These are phyloP conservation scores for Drosophila eohydei DNA, from an alignment of 2,888 invertebrate species.

Conservation along the genomic window DNA sequence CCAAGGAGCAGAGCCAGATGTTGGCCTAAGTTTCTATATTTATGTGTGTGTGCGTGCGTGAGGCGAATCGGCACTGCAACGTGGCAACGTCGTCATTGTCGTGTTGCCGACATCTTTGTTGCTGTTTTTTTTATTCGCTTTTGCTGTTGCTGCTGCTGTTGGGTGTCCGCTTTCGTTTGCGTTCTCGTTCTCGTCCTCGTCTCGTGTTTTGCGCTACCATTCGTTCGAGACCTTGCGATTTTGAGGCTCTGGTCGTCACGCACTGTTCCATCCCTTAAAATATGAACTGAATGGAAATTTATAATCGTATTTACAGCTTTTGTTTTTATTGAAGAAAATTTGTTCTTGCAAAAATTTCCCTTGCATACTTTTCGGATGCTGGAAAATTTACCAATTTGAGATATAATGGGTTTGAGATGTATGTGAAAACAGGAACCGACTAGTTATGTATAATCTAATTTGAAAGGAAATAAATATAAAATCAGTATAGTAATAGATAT, in stretches of 20 bases:
- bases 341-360: not conserved
- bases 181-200: slow-evolving; percentile 50
- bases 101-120: slow-evolving; percentile 48
- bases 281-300: not conserved
- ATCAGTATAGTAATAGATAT: too few species aligned
- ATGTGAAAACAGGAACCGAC: not conserved
- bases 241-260: slow-evolving; percentile 1
- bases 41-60: slow-evolving; percentile 21
- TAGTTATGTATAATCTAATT: too few species aligned
- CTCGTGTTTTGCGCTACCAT: slow-evolving; percentile 31
- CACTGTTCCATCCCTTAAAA: slow-evolving; percentile 16
- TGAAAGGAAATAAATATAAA: too few species aligned
- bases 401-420: not conserved
- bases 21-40: slow-evolving; percentile 68
- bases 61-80: slow-evolving; percentile 65
- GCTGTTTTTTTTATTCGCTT: slow-evolving; percentile 14
- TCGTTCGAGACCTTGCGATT: slow-evolving; percentile 18
- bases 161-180: slow-evolving; percentile 24
- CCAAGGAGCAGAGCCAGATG: slow-evolving; percentile 84
- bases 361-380: slow-evolving; percentile 43
- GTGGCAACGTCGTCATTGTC: slow-evolving; percentile 61
- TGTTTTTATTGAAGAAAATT: not conserved
- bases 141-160: slow-evolving; percentile 23
- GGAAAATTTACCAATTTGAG: not conserved
- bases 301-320: not conserved